Percentiles rank a stretch among this genome's conserved stretches.
Evolutionary conservation across 2,797 vertebrate genomes (phyloP).

Genomic region (Cirrhinus mrigala): DNA sequence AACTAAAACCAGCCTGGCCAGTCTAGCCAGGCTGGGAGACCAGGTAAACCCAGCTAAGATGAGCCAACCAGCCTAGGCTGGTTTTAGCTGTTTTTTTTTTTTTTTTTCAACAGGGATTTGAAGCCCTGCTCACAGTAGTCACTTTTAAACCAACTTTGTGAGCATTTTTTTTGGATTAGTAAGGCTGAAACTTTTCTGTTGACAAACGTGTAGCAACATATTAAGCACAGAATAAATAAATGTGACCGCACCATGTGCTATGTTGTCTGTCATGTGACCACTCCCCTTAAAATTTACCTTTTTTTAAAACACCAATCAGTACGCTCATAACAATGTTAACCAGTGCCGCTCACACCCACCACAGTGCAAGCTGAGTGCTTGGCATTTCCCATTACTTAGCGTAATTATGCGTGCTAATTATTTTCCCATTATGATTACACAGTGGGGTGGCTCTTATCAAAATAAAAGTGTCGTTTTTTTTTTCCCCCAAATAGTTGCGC

Average conservation of each 20-base stretch:
- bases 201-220: too few relatives aligned
- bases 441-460: conserved; percentile 67
- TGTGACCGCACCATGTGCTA: neutral
- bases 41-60: too few relatives aligned
- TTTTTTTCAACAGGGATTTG: too few relatives aligned
- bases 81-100: too few relatives aligned
- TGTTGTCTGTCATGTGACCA: neutral
- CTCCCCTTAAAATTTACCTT: conserved; percentile 2
- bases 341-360: conserved; percentile 21
- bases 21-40: too few relatives aligned
- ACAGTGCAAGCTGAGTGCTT: conserved; percentile 57
- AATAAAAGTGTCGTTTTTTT: conserved; percentile 62
- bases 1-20: too few relatives aligned
- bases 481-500: conserved; percentile 54
- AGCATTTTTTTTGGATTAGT: too few relatives aligned
- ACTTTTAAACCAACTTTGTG: neutral
- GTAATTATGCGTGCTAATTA: conserved; percentile 74
- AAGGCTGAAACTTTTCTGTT: too few relatives aligned
- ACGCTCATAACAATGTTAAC: conserved; percentile 38
- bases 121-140: neutral
- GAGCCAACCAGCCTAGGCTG: too few relatives aligned
- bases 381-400: conserved; percentile 65
- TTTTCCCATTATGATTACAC: conserved; percentile 71
- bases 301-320: neutral
- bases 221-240: neutral